Conservation (phyloP, 1,140 invertebrate species). For the Triops cancriformis region DNA sequence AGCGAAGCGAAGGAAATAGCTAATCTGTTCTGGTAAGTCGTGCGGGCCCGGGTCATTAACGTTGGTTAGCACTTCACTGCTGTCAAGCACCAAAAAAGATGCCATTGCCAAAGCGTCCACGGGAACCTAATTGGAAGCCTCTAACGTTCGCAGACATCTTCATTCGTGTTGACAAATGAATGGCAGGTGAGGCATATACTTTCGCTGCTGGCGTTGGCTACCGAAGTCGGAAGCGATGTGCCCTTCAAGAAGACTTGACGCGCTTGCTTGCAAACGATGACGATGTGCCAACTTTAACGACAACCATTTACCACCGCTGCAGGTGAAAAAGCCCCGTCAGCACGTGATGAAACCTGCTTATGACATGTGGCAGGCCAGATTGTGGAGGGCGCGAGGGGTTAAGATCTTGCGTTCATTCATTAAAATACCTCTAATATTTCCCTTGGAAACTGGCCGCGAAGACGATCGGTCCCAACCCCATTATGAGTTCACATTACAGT, state of each 20-base stretch:
- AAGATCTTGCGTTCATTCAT: not conserved
- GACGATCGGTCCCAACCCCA: not conserved
- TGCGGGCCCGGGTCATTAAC: not conserved
- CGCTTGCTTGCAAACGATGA: slow-evolving; percentile 7
- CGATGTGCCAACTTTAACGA: not conserved
- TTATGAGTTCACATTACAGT: not conserved
- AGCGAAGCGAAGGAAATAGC: not conserved
- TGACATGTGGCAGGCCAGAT: not conserved
- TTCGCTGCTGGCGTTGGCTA: not conserved
- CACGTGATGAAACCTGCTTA: not conserved
- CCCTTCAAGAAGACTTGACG: not conserved
- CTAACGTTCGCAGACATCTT: slow-evolving; percentile 2
- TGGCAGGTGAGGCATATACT: not conserved
- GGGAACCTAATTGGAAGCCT: not conserved
- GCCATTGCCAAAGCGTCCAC: slow-evolving; percentile 12
- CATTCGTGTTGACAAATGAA: slow-evolving; percentile 14
- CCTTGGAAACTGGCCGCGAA: not conserved
- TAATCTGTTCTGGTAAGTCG: slow-evolving; percentile 10
- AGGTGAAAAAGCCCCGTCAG: not conserved
- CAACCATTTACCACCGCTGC: not conserved
- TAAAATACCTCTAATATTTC: not conserved
- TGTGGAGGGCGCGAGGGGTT: not conserved
- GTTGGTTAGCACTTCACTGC: slow-evolving; percentile 4
- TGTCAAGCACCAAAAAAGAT: not conserved
- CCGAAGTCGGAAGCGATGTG: not conserved